Evolutionary conservation across 64 coral and sea anemone genomes (phyloP), one percentile per base, ranked within the genome.

Genomic region (Pachyseris speciosa): DNA sequence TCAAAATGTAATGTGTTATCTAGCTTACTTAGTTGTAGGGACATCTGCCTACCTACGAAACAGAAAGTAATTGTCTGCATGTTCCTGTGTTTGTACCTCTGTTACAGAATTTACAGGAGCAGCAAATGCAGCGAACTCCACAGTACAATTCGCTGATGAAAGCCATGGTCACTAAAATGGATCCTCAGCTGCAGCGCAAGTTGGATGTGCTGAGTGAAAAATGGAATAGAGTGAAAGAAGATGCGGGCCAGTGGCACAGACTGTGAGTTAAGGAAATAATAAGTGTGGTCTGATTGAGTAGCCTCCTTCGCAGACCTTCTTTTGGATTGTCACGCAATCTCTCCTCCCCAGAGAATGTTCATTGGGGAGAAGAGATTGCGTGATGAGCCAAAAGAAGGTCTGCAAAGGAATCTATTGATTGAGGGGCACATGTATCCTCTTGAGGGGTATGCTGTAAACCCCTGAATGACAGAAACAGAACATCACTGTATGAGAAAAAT

Each of bases 81-180:
- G 25, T 42, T 69, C 0, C 36, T 41, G 39, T 49, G 25, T 48
- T 74, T 73, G 9, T 32, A 24, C 31, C 69, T 67, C 5, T 32
- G 27, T 95, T 50, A 20, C 24, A 97, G 95, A 69, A 86, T 44
- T 63, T 97, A 61, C 86, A 97, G 42, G 87, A 97, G 30, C 74
- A 93, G 64, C 57, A 67, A 10, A 64, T 53, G 5, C 65, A 69
- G 13, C 60, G 95, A 64, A 60, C 64, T 17, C 95, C 95, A 6
- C 95, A 97, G 80, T 74, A 76, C 5, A 39, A 90, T 11, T 58
- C 84, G 19, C 49, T 88, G 8, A 72, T 37, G 36, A 36, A 67
- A 55, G 22, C 74, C 9, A 57, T 78, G 19, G 87, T 37, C 9
- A 75, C 84, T 40, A 92, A 92, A 77, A 43, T 88, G 67, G 89